These are phyloP conservation scores for Marasmarcha lunaedactyla DNA, from an alignment of 2,888 invertebrate genomes.

Conservation along the genomic window DNA sequence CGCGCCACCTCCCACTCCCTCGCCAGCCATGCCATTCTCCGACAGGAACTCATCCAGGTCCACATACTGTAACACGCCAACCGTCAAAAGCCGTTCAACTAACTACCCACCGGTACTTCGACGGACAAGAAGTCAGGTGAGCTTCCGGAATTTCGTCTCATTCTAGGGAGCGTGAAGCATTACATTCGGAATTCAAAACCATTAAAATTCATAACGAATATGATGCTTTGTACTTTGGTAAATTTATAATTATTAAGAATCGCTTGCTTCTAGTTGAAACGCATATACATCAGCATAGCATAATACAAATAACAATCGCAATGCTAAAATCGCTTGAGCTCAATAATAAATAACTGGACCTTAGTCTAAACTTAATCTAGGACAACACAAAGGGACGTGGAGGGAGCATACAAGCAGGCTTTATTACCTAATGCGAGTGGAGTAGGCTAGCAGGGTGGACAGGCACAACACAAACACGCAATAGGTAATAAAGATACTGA, in stretches of 20 bases:
- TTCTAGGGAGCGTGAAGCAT: constrained; percentile 3
- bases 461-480: constrained; percentile 50
- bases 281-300: background rate
- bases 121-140: background rate
- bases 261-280: too few relatives aligned
- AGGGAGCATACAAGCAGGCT: constrained; percentile 20
- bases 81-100: constrained; percentile 18
- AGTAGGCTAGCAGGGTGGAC: constrained; percentile 28
- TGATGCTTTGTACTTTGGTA: too few relatives aligned
- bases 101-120: constrained; percentile 2
- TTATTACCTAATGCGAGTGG: constrained; percentile 52
- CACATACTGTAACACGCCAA: constrained; percentile 80
- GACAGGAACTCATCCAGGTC: constrained; percentile 97
- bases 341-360: background rate
- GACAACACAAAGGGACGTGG: constrained; percentile 3
- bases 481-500: constrained; percentile 67
- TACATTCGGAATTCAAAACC: too few relatives aligned
- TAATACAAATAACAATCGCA: constrained; percentile 8
- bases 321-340: constrained; percentile 6
- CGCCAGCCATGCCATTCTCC: constrained; percentile 93
- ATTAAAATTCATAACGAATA: too few relatives aligned
- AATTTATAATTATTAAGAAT: too few relatives aligned
- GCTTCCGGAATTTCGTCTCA: background rate
- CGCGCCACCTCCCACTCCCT: constrained; percentile 75
- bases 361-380: background rate